Evolutionary conservation across 2,888 invertebrate genomes (phyloP), one percentile per base, ranked within the genome.

Genomic region (Parascotia fuliginaria): DNA sequence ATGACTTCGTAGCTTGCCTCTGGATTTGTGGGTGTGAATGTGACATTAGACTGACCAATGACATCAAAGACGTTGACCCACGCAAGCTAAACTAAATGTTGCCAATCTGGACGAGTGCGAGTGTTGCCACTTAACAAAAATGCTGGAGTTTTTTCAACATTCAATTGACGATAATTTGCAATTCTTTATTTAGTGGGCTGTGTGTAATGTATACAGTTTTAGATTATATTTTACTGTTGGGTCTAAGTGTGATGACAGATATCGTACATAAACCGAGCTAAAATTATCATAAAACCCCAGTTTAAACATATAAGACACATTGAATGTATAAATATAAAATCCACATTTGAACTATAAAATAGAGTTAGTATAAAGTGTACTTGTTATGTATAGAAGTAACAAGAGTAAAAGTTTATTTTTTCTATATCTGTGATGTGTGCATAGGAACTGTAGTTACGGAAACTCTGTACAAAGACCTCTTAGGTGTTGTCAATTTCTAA

Each of bases 401-500:
- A 76, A 66, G 75, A 60, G 38, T 52, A 68, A 75, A 81, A 81
- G 73, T 81, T 82, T 85, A 84, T 88, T 80, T 87, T 87, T 87
- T 85, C 83, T 85, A 86, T 83, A 83, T 85, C 88, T 88, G 88
- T 89, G 88, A 87, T 87, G 83, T 78, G 80, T 77, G 83, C 77
- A 75, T 77, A 80, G 73, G 65, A 77, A 73, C 76, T 75, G 49
- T 62, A 57, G 60, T 76, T 83, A 85, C 69, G 64, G 72, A 73
- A 79, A 80, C 72, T 84, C 80, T 87, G 85, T 87, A 85, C 84
- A 87, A 85, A 84, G 69, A 79, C 70, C 68, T 84, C 75, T 81
- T 78, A 84, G 79, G 74, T 84, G 81, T 87, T 86, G 89, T 89
- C 87, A 88, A 89, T 89, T 89, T 83, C 71, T 79, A 74, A 76